Evolutionary conservation across 2,113 vertebrate genomes (phyloP).

Genomic region (Chionis minor): DNA sequence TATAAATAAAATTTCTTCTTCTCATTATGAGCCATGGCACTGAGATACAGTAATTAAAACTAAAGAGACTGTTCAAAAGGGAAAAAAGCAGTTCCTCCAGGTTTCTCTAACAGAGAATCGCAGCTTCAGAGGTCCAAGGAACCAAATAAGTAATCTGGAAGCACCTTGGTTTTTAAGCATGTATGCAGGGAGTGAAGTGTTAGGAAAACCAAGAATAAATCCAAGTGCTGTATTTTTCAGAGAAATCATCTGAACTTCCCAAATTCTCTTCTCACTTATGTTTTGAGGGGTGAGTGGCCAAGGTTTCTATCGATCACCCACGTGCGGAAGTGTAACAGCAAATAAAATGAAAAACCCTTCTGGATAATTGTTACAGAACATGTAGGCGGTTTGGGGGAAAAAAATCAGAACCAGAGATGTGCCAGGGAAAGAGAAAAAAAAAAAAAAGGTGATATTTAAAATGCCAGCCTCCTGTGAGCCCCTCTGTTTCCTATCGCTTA

Average conservation of each 20-base stretch:
- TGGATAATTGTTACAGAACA: slow-evolving; percentile 59
- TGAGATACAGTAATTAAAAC: background rate
- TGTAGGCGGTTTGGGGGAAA: background rate
- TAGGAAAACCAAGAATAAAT: slow-evolving; percentile 36
- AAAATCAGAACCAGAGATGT: slow-evolving; percentile 46
- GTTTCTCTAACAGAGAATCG: background rate
- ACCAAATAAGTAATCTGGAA: slow-evolving; percentile 26
- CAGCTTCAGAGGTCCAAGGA: background rate
- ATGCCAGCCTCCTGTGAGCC: background rate
- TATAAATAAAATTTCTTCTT: background rate
- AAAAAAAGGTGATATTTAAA: slow-evolving; percentile 1
- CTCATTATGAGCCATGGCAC: background rate
- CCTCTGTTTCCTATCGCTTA: background rate
- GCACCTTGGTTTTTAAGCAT: slow-evolving; percentile 14
- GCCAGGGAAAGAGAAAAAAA: background rate
- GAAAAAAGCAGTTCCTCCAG: background rate
- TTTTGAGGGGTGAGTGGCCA: background rate
- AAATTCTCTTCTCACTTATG: background rate
- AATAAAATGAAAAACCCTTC: slow-evolving; percentile 61
- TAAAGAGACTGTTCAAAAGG: background rate
- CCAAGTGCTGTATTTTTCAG: background rate
- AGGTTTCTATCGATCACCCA: slow-evolving; percentile 2
- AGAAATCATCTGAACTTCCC: slow-evolving; percentile 22
- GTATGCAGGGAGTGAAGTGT: background rate
- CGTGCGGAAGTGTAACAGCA: background rate